Percentiles rank a stretch among this genome's conserved stretches.
Evolutionary conservation across 2,797 vertebrate genomes (phyloP).

Genomic region (Micropoecilia bifurca): DNA sequence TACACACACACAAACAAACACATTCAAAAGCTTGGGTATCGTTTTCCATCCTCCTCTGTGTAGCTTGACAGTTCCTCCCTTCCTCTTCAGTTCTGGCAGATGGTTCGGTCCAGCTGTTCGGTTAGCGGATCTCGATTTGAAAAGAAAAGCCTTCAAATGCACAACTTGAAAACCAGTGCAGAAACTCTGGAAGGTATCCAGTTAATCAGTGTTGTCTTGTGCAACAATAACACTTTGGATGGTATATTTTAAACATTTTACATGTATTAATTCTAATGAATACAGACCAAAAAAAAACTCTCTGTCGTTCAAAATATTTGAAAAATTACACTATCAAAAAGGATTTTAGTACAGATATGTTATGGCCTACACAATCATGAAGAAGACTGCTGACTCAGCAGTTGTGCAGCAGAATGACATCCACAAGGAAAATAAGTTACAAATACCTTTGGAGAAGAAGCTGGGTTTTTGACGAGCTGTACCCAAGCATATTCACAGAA

Average conservation of each 20-base stretch:
- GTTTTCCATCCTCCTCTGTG: slow-evolving; percentile 24
- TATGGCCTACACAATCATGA: not conserved
- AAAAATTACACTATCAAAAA: not conserved
- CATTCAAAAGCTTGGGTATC: not conserved
- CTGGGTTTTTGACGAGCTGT: not conserved
- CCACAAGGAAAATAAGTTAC: not conserved
- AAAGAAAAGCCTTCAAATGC: not conserved
- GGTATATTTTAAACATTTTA: not conserved
- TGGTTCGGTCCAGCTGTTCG: not conserved
- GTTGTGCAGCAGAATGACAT: not conserved
- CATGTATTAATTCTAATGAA: not conserved
- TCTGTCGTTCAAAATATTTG: not conserved
- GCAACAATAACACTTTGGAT: not conserved
- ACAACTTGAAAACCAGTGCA: not conserved
- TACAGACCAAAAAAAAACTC: too few species aligned
- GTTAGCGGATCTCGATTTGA: not conserved
- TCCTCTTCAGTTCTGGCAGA: slow-evolving; percentile 15
- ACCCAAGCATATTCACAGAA: not conserved
- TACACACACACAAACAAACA: not conserved
- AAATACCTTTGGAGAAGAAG: not conserved
- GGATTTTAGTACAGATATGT: not conserved
- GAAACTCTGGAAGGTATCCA: not conserved
- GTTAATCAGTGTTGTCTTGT: not conserved
- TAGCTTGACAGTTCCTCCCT: slow-evolving; percentile 24
- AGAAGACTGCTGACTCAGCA: not conserved